These are phyloP conservation scores for Morpho deidamia DNA, from an alignment of 2,888 invertebrate species.

Conservation along the genomic window DNA sequence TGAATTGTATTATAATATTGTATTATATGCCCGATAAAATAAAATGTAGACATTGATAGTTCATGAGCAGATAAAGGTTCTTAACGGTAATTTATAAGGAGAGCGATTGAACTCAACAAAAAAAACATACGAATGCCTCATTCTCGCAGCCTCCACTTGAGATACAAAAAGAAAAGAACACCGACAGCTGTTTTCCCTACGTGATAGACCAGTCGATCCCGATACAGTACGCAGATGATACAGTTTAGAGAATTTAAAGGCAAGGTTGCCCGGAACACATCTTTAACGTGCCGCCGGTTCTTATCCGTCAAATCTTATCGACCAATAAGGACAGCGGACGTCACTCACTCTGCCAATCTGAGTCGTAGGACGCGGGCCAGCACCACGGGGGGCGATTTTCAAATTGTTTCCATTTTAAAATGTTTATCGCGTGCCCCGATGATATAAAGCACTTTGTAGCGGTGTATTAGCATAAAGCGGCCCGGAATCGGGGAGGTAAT, in stretches of 20 bases:
- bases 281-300: constrained; percentile 66
- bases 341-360: constrained; percentile 75
- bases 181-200: constrained; percentile 66
- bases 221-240: constrained; percentile 51
- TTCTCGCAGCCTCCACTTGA: constrained; percentile 2
- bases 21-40: too few species aligned
- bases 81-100: constrained; percentile 5
- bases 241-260: constrained; percentile 64
- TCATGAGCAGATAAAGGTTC: constrained; percentile 1
- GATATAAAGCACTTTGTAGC: constrained; percentile 45
- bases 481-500: constrained; percentile 40
- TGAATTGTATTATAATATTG: too few species aligned
- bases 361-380: constrained; percentile 47
- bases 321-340: constrained; percentile 74
- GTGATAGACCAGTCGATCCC: constrained; percentile 55
- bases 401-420: constrained; percentile 45
- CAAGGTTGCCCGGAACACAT: constrained; percentile 61
- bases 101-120: constrained; percentile 7
- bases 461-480: constrained; percentile 54
- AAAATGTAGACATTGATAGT: not conserved
- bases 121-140: constrained; percentile 12
- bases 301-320: constrained; percentile 76
- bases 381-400: constrained; percentile 67
- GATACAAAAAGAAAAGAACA: constrained; percentile 43
- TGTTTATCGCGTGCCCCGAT: constrained; percentile 61